Conservation (phyloP, 2,888 invertebrate genomes). For the Scaptomyza parva region DNA sequence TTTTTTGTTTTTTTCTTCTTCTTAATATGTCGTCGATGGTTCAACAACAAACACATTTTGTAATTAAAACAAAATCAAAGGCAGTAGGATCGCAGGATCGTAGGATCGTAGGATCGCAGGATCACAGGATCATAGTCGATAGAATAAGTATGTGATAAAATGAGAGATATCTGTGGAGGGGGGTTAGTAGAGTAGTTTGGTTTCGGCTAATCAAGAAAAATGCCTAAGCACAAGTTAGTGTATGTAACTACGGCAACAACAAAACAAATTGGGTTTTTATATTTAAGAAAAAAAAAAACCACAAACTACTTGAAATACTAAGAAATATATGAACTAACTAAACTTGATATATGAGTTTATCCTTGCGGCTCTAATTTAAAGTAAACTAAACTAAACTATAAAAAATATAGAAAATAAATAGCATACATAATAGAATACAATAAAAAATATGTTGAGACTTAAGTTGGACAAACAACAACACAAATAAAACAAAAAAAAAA, state of each 20-base stretch:
- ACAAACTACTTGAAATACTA: constrained; percentile 50
- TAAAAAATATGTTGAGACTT: constrained; percentile 22
- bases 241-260: constrained; percentile 43
- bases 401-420: constrained; percentile 9
- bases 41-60: constrained; percentile 30
- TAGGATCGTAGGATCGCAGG: too few species aligned
- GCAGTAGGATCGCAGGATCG: too few species aligned
- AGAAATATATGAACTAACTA: constrained; percentile 49
- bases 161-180: constrained; percentile 25
- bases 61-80: constrained; percentile 53
- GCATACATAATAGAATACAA: constrained; percentile 23
- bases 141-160: constrained; percentile 20
- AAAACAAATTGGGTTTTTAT: constrained; percentile 30
- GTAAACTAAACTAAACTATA: constrained; percentile 49
- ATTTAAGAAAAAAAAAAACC: constrained; percentile 23
- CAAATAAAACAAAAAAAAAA: constrained; percentile 23
- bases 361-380: constrained; percentile 24
- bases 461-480: constrained; percentile 47
- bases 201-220: constrained; percentile 23
- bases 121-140: too few species aligned
- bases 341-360: constrained; percentile 7
- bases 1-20: constrained; percentile 21
- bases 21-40: constrained; percentile 18
- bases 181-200: constrained; percentile 37
- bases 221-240: constrained; percentile 43